phyloP scores from a whole-genome alignment of 2,113 vertebrate species.

The Osmerus eperlanus region DNA sequence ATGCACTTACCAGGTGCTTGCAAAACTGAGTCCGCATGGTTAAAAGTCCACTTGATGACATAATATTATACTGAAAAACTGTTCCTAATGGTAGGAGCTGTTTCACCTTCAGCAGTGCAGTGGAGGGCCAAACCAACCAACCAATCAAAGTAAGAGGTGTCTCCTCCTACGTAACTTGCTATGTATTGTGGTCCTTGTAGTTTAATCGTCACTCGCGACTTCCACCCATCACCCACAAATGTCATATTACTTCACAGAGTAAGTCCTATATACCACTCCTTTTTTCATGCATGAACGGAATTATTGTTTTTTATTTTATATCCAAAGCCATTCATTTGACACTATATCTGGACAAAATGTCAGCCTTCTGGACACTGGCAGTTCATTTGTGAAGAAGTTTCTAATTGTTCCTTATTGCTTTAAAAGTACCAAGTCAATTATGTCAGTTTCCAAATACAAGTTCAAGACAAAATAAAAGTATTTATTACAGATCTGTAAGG shows the following conservation, averaged over 20 bases:
- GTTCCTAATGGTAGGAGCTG: background rate
- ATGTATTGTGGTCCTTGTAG: constrained; percentile 58
- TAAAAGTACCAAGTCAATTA: no score
- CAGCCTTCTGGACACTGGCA: background rate
- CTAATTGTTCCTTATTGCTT: no score
- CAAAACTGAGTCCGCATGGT: constrained; percentile 55
- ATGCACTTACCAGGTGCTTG: constrained; percentile 66
- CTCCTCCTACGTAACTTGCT: constrained; percentile 16
- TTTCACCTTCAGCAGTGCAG: constrained; percentile 64
- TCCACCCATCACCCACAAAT: no score
- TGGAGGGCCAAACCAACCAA: background rate
- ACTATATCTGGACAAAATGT: background rate
- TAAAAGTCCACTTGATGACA: constrained; percentile 61
- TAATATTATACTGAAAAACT: constrained; percentile 20
- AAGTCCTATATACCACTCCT: no score
- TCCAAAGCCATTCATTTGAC: background rate
- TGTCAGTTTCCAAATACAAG: no score
- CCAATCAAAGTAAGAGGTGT: constrained; percentile 68
- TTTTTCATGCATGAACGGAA: background rate
- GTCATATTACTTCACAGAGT: no score
- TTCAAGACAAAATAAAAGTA: no score
- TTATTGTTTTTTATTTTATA: background rate
- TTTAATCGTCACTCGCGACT: constrained; percentile 22
- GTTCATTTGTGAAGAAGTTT: no score
- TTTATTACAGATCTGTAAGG: no score